Base-by-base conservation (phyloP, 92 coral and sea anemone genomes). In the Montipora capitata region DNA sequence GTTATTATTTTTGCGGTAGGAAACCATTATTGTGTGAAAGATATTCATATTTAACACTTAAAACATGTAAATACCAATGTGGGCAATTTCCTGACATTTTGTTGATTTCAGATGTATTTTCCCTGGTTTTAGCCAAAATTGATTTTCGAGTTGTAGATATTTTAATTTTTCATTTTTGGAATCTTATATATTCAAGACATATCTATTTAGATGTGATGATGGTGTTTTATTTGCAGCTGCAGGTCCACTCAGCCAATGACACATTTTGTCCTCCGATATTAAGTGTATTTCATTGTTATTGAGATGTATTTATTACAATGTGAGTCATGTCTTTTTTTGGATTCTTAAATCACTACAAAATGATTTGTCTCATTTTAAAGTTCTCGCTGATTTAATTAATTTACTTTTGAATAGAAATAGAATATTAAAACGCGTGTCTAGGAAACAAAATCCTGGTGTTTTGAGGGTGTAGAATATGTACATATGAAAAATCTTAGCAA, bases 171-270 rank as follows among this genome's bases (percentile, higher is more conserved):
- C 72, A 43, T 27, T 12, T 83, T 83, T 44, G 87, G 71, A 83
- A 83, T 83, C 61, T 72, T 72, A 6, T 71, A 72, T 58, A 56
- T 61, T 83, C 71, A 14, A 72, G 40, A 70, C 71, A 43, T 61
- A 71, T 57, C 87, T 83, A 83, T 83, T 83, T 83, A 72, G 72
- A n/a, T 59, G 17, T 83, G 80, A 83, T 83, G 80, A 58, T 41
- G 10, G 72, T 14, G 10, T 40, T 58, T 59, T 45, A 74, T 12
- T 41, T 3, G n/a, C 87, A 83, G 72, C 79, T 71, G 87, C 71
- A 16, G 0, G 16, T 51, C 51, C 4, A 5, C 38, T 12, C 8
- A n/a, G 52, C 13, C 56, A 15, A 7, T 41, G 61, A 57, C 10
- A 18, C 40, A 15, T 81, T 72, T 43, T 54, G 61, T 54, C 61